These are phyloP conservation scores for Patagioenas fasciata DNA, from an alignment of 2,113 vertebrate genomes.

Conservation along the genomic window DNA sequence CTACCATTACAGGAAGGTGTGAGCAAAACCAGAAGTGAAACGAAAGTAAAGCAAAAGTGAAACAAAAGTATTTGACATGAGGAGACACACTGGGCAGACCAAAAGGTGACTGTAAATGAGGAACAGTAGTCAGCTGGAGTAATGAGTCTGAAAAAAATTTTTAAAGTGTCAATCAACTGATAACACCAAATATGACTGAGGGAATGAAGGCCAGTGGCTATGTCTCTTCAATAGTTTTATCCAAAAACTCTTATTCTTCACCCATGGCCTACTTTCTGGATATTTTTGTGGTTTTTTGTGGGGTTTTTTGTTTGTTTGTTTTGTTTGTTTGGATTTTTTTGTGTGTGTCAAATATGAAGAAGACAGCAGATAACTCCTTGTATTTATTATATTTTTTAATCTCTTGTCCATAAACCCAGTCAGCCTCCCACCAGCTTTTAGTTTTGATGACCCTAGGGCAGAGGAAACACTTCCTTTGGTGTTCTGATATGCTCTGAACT, in stretches of 20 bases:
- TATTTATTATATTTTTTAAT: neutral
- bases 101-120: neutral
- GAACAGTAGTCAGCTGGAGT: neutral
- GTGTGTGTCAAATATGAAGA: neutral
- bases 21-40: neutral
- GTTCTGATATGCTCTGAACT: neutral
- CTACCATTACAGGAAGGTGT: neutral
- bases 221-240: neutral
- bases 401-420: neutral
- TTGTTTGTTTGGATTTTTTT: too few species aligned
- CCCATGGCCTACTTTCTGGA: neutral
- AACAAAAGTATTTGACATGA: neutral
- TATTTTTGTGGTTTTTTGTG: neutral
- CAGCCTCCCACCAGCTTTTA: neutral
- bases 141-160: neutral
- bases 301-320: too few species aligned
- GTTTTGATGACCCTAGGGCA: neutral
- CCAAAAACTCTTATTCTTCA: neutral
- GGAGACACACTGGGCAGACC: neutral
- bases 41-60: neutral
- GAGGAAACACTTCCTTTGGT: neutral
- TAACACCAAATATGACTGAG: neutral
- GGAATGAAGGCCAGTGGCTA: neutral
- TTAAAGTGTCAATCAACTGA: neutral
- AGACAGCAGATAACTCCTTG: neutral